Percentiles rank a stretch among this genome's conserved stretches.
Evolutionary conservation across 2,113 vertebrate species (phyloP).

Genomic region (Cyanoliseus patagonus): DNA sequence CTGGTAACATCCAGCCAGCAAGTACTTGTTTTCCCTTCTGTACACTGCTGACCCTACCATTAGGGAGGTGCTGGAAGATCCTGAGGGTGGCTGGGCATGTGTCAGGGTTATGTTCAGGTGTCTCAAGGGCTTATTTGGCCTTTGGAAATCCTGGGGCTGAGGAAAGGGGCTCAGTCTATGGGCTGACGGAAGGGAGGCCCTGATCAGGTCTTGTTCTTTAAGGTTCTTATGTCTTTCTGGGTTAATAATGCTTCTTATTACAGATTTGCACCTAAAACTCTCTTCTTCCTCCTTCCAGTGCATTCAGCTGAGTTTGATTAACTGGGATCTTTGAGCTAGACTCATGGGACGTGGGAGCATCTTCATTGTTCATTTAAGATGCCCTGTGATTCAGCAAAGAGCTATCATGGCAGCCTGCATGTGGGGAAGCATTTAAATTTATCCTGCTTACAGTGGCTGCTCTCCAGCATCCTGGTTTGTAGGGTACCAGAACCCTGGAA

Average conservation of each 20-base stretch:
- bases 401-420: background rate
- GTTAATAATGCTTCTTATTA: background rate
- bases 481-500: background rate
- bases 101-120: background rate
- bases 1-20: background rate
- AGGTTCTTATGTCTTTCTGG: background rate
- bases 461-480: background rate
- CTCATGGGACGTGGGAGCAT: background rate
- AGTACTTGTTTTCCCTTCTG: background rate
- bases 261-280: background rate
- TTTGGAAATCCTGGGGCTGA: background rate
- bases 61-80: background rate
- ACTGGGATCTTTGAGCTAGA: background rate
- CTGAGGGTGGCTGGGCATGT: background rate
- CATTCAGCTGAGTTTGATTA: background rate
- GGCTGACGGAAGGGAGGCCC: background rate
- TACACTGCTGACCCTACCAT: rapidly evolving
- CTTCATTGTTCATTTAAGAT: background rate
- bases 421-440: background rate
- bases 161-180: background rate
- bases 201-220: background rate
- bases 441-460: background rate
- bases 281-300: background rate
- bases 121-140: background rate
- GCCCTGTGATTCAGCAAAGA: background rate